A percentile compares a stretch with the other conserved stretches of the same genome.
Evolutionary conservation across 2,797 vertebrate species (phyloP).

Genomic region (Gallinago nigripennis): DNA sequence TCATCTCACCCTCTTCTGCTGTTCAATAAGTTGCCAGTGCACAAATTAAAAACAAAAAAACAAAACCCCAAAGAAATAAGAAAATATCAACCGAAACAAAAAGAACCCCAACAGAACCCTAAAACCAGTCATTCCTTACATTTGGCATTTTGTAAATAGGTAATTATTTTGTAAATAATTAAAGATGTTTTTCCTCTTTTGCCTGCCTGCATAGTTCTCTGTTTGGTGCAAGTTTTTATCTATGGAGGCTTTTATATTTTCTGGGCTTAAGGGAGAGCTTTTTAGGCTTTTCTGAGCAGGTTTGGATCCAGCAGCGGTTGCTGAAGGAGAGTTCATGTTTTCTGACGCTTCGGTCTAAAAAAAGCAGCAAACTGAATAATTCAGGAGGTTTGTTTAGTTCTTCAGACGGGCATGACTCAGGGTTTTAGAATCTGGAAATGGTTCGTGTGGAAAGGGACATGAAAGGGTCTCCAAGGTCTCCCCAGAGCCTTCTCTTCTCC

Average conservation of each 20-base stretch:
- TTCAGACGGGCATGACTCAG: neutral
- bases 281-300: fast-evolving
- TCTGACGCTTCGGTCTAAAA: neutral
- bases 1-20: neutral
- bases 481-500: too few species aligned
- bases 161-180: neutral
- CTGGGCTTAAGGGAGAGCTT: neutral
- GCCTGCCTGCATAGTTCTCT: neutral
- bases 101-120: fast-evolving
- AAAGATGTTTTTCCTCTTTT: neutral
- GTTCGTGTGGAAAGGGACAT: neutral
- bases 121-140: neutral
- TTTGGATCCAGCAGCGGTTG: neutral
- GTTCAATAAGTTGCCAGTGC: neutral
- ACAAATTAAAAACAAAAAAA: neutral
- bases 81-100: neutral
- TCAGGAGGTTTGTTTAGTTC: neutral
- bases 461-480: too few species aligned
- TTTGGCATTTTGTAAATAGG: neutral
- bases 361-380: slow-evolving; percentile 30
- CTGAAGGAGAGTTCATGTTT: neutral
- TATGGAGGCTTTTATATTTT: neutral
- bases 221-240: neutral
- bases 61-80: neutral
- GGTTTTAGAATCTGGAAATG: neutral